A percentile compares a stretch with the other conserved stretches of the same genome.
Evolutionary conservation across 2,797 vertebrate genomes (phyloP).

Genomic region (Hydrophis major): DNA sequence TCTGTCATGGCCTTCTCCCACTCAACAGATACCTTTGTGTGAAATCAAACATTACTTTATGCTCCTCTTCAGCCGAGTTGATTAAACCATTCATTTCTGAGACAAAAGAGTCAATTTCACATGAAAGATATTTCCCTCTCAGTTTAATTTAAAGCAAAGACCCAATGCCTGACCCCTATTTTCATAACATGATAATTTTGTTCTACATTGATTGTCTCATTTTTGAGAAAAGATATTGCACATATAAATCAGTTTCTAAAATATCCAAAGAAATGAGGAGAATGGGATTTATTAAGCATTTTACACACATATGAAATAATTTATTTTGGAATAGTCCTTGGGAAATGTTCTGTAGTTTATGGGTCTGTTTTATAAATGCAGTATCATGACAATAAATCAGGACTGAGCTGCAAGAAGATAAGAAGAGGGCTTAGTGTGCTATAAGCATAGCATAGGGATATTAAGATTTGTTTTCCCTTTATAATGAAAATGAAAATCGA

Average conservation of each 20-base stretch:
- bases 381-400: constrained; percentile 64
- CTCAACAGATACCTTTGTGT: constrained; percentile 43
- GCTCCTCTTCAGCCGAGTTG: constrained; percentile 64
- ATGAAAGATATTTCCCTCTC: constrained; percentile 68
- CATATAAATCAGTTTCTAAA: constrained; percentile 81
- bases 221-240: constrained; percentile 74
- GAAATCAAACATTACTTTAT: constrained; percentile 71
- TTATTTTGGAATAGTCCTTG: constrained; percentile 76
- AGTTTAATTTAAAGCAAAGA: constrained; percentile 75
- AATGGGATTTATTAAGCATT: constrained; percentile 75
- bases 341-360: constrained; percentile 71
- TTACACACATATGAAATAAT: constrained; percentile 71
- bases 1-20: constrained; percentile 33
- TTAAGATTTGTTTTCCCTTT: constrained; percentile 66
- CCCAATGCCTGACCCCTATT: constrained; percentile 76
- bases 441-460: constrained; percentile 63
- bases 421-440: constrained; percentile 66
- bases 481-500: constrained; percentile 50
- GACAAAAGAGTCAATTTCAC: constrained; percentile 75
- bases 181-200: constrained; percentile 78
- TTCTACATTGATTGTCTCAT: constrained; percentile 76
- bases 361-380: constrained; percentile 68
- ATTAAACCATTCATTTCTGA: constrained; percentile 79
- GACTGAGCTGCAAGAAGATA: constrained; percentile 57
- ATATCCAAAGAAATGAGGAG: constrained; percentile 70